These are phyloP conservation scores for Ryuthela nishihirai DNA, from an alignment of 2,888 invertebrate species.

Conservation along the genomic window DNA sequence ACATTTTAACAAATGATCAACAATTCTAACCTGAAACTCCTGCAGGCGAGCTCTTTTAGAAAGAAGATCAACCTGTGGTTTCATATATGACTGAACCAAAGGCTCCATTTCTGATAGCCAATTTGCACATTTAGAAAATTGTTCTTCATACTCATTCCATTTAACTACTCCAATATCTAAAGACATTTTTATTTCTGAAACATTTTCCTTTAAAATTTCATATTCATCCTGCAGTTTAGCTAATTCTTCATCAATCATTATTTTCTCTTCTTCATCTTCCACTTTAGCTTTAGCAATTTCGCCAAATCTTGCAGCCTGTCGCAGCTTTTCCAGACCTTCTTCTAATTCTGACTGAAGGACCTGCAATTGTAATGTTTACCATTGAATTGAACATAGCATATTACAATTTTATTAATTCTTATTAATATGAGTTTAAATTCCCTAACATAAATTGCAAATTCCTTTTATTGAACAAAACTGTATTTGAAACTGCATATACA, in stretches of 20 bases:
- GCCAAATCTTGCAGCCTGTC: slow-evolving; percentile 60
- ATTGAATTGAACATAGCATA: no score
- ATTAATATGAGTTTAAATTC: no score
- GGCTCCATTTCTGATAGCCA: slow-evolving; percentile 87
- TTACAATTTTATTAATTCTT: no score
- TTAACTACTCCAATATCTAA: slow-evolving; percentile 85
- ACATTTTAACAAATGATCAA: background rate
- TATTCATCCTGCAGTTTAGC: slow-evolving; percentile 86
- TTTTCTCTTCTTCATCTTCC: slow-evolving; percentile 79
- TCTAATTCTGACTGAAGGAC: slow-evolving; percentile 77
- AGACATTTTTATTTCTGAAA: slow-evolving; percentile 72
- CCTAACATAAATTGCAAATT: no score
- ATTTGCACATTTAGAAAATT: slow-evolving; percentile 80
- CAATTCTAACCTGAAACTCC: slow-evolving; percentile 66
- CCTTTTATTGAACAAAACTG: no score
- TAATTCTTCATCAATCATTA: slow-evolving; percentile 88
- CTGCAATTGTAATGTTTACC: no score
- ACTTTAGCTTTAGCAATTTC: slow-evolving; percentile 73
- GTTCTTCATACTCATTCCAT: slow-evolving; percentile 92
- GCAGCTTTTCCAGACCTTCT: slow-evolving; percentile 76
- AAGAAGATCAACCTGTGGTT: slow-evolving; percentile 80
- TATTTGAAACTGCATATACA: no score
- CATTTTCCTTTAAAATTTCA: slow-evolving; percentile 70
- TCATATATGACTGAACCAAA: slow-evolving; percentile 82
- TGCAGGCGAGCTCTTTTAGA: slow-evolving; percentile 87